Percentiles rank a stretch among this genome's conserved stretches.
Evolutionary conservation across 2,888 invertebrate species (phyloP).

Genomic region (Hirtodrosophila histrioides): DNA sequence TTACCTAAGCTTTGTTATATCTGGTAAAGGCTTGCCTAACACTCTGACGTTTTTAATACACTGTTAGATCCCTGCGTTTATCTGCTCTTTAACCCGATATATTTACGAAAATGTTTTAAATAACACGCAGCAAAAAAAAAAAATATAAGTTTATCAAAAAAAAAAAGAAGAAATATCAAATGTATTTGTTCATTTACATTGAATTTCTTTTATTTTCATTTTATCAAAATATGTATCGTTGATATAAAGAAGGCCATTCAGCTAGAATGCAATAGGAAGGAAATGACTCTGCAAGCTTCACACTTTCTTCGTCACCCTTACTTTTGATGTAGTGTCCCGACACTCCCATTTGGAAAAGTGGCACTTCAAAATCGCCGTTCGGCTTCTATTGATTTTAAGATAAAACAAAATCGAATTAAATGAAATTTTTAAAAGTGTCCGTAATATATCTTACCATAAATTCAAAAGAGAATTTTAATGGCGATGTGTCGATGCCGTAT

Average conservation of each 20-base stretch:
- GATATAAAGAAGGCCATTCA: slow-evolving; percentile 85
- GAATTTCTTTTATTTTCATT: too few relatives aligned
- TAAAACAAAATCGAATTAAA: too few relatives aligned
- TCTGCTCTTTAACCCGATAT: too few relatives aligned
- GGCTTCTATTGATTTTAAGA: slow-evolving; percentile 33
- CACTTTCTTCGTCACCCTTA: slow-evolving; percentile 83
- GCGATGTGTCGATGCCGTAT: slow-evolving; percentile 63
- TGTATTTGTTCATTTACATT: too few relatives aligned
- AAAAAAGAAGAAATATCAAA: slow-evolving; percentile 12
- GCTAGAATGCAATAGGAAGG: slow-evolving; percentile 85
- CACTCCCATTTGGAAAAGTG: slow-evolving; percentile 83
- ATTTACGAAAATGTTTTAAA: too few relatives aligned
- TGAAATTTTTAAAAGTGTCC: accelerated
- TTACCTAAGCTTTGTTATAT: too few relatives aligned
- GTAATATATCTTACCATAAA: slow-evolving; percentile 38
- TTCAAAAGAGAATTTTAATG: slow-evolving; percentile 68
- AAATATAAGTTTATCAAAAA: too few relatives aligned
- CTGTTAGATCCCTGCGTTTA: too few relatives aligned
- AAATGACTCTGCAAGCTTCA: slow-evolving; percentile 84
- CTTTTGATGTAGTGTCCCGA: slow-evolving; percentile 84
- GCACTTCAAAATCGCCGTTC: slow-evolving; percentile 49
- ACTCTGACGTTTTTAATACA: too few relatives aligned
- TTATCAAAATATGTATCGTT: slow-evolving; percentile 77
- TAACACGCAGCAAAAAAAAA: too few relatives aligned
- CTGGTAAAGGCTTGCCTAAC: too few relatives aligned